Percentiles rank a stretch among this genome's conserved stretches.
phyloP scores from a whole-genome alignment of 1,140 invertebrate species.

The Solenopsis invicta region DNA sequence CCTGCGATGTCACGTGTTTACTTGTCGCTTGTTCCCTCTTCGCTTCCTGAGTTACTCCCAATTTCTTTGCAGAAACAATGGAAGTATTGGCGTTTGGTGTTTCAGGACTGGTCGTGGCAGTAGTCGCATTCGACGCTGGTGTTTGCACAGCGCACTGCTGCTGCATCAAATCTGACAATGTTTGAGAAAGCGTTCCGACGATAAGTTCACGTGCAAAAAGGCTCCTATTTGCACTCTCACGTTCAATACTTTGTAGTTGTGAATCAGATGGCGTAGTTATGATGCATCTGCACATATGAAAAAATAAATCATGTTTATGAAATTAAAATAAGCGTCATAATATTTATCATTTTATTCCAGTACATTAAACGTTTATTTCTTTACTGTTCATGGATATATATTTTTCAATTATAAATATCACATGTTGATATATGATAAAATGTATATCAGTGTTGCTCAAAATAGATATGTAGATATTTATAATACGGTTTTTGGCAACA shows the following conservation, averaged over 20 bases:
- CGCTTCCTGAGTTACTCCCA: conserved; percentile 78
- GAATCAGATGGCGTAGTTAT: conserved; percentile 88
- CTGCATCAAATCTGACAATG: conserved; percentile 83
- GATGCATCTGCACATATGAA: conserved; percentile 87
- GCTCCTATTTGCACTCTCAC: conserved; percentile 89
- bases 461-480: conserved; percentile 44
- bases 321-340: background rate
- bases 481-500: conserved; percentile 58
- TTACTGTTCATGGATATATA: background rate
- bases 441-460: background rate
- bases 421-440: conserved; percentile 13
- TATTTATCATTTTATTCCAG: background rate
- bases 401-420: conserved; percentile 22
- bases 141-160: conserved; percentile 79
- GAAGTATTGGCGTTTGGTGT: conserved; percentile 78
- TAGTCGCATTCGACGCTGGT: conserved; percentile 79
- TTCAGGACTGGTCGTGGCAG: conserved; percentile 82
- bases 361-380: background rate
- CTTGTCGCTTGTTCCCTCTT: conserved; percentile 80
- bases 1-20: conserved; percentile 77
- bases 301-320: conserved; percentile 43
- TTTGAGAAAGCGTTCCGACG: conserved; percentile 88
- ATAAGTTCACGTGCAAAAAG: conserved; percentile 91
- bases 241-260: conserved; percentile 88
- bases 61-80: conserved; percentile 79